Conservation (phyloP, 2,113 vertebrate species). For the Neolamprologus cancellatus region DNA sequence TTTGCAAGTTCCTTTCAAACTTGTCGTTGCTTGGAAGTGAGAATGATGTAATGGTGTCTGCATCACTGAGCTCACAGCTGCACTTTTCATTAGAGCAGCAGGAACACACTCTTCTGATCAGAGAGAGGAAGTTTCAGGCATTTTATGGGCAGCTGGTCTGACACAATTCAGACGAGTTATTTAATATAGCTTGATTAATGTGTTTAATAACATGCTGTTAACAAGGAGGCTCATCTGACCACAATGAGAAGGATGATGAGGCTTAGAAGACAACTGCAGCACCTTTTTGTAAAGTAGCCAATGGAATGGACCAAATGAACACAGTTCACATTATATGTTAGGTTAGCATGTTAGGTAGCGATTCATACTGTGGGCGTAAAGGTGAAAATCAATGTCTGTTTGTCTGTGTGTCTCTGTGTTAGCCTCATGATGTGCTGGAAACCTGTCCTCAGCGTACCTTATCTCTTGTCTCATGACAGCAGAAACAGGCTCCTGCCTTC, state of each 20-base stretch:
- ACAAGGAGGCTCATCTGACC: not conserved
- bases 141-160: not conserved
- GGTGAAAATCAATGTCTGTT: not conserved
- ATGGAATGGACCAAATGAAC: not conserved
- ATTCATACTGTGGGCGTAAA: not conserved
- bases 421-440: not conserved
- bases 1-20: not conserved
- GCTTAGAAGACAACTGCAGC: not conserved
- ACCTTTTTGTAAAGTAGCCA: not conserved
- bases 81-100: conserved; percentile 4
- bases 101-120: not conserved
- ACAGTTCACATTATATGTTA: not conserved
- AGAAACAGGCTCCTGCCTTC: not conserved
- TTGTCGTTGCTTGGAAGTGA: not conserved
- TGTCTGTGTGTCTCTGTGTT: not conserved
- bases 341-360: not conserved
- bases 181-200: not conserved
- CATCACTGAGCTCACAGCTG: conserved; percentile 1
- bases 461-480: not conserved
- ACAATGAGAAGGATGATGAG: not conserved
- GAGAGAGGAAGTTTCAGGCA: not conserved
- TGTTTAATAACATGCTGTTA: not conserved
- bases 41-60: not conserved
- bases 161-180: not conserved
- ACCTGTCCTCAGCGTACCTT: not conserved